phyloP scores from a whole-genome alignment of 2,797 vertebrate species.

The Trachops cirrhosus region DNA sequence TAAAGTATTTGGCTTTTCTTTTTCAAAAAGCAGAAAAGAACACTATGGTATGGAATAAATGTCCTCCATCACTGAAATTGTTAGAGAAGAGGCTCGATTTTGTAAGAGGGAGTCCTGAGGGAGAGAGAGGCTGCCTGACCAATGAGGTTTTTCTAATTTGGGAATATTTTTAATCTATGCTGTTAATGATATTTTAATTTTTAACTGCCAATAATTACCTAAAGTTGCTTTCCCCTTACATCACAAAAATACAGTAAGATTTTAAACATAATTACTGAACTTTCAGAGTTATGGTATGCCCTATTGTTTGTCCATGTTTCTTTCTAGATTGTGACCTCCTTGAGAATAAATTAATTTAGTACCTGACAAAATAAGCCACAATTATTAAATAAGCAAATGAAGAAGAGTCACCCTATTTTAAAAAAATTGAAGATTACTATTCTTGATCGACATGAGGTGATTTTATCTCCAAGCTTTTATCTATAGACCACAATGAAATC shows the following conservation, averaged over 20 bases:
- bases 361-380: neutral
- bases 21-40: constrained; percentile 4
- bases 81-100: neutral
- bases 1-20: neutral
- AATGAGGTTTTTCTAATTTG: neutral
- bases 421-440: neutral
- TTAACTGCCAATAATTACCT: neutral
- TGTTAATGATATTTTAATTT: constrained; percentile 44
- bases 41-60: neutral
- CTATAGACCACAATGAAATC: constrained; percentile 35
- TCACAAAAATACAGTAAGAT: neutral
- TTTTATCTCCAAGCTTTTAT: neutral
- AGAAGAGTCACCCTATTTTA: neutral
- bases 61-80: neutral
- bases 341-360: constrained; percentile 6
- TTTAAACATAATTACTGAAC: constrained; percentile 9
- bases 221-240: constrained; percentile 20
- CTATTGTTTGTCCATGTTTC: neutral
- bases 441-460: constrained; percentile 11
- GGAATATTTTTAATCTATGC: neutral
- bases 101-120: neutral
- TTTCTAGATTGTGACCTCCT: constrained; percentile 36
- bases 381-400: constrained; percentile 43
- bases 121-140: neutral
- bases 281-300: neutral